phyloP scores from a whole-genome alignment of 2,113 vertebrate species.

The Ibidorhyncha struthersii region DNA sequence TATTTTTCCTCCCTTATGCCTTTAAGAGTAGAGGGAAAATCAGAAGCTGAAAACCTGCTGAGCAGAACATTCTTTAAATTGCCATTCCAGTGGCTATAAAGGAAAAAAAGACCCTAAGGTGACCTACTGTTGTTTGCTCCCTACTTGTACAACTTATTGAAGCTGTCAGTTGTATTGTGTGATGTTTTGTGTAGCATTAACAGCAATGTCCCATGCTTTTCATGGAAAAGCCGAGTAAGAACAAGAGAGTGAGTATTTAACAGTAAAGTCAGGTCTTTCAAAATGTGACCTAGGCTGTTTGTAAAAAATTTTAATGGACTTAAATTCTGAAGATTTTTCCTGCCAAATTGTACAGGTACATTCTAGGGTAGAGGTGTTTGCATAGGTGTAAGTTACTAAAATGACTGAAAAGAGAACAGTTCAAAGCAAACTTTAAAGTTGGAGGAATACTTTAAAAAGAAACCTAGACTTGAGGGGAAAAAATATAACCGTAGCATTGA shows the following conservation, averaged over 20 bases:
- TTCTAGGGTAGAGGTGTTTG: background rate
- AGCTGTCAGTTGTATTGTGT: background rate
- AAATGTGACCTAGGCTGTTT: background rate
- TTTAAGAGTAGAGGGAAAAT: background rate
- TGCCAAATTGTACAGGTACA: background rate
- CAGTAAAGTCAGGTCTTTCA: background rate
- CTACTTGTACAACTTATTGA: background rate
- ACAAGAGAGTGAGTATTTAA: background rate
- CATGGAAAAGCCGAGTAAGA: background rate
- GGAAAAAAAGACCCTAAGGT: background rate
- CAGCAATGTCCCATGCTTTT: background rate
- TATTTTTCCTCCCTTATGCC: background rate
- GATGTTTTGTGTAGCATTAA: background rate
- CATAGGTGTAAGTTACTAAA: background rate
- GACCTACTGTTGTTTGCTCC: background rate
- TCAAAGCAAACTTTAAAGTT: background rate
- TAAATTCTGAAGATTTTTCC: background rate
- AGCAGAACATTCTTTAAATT: background rate
- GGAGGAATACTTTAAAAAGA: background rate
- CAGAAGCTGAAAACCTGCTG: background rate
- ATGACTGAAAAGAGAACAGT: background rate
- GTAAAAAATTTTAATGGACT: background rate
- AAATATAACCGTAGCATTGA: background rate
- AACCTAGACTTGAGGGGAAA: background rate
- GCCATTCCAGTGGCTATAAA: background rate